A percentile compares a stretch with the other conserved stretches of the same genome.
Conservation (phyloP, 92 coral and sea anemone genomes). For the Phymanthus crucifer region DNA sequence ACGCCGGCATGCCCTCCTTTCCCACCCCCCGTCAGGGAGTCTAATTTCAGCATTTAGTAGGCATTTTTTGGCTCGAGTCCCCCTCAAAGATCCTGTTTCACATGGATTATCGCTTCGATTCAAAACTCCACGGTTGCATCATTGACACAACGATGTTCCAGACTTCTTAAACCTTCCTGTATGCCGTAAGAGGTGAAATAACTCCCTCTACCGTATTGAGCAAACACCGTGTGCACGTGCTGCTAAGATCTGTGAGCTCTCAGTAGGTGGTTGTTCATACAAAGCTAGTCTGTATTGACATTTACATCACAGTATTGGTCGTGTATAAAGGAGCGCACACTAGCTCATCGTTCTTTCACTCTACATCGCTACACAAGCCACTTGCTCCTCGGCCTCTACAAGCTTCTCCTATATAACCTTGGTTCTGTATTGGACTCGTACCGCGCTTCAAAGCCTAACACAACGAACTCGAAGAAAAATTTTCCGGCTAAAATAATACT, state of each 20-base stretch:
- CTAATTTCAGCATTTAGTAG: background rate
- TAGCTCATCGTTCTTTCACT: background rate
- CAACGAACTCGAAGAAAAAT: background rate
- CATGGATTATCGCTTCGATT: background rate
- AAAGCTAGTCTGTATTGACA: background rate
- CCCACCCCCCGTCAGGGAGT: background rate
- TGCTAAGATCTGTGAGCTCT: background rate
- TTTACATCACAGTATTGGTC: constrained; percentile 8
- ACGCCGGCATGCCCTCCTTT: background rate
- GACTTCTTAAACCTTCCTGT: background rate
- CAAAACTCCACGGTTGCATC: background rate
- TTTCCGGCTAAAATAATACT: background rate
- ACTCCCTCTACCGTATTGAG: background rate
- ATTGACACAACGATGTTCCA: background rate
- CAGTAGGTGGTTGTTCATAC: constrained; percentile 4
- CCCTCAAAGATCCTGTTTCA: background rate
- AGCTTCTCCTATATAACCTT: background rate
- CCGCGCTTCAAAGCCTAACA: background rate
- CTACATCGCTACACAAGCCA: background rate
- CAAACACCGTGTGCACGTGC: constrained; percentile 9
- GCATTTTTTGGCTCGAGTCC: too few species aligned
- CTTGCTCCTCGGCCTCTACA: background rate
- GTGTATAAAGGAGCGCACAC: background rate
- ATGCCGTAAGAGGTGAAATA: background rate
- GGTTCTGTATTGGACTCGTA: background rate